Evolutionary conservation across 2,797 vertebrate genomes (phyloP), one percentile per base, ranked within the genome.

Genomic region (Xenopus petersii): DNA sequence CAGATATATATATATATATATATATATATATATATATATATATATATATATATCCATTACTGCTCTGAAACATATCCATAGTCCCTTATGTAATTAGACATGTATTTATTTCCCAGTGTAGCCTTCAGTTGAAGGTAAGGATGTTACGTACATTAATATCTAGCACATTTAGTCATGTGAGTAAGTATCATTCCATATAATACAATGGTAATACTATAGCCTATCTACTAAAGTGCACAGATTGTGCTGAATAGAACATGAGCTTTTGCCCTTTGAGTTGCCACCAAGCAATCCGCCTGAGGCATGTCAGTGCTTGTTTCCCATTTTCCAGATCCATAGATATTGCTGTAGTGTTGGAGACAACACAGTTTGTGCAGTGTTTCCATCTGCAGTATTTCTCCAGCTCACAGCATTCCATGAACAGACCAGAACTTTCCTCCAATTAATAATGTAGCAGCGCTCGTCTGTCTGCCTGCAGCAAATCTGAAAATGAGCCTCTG

Each of bases 401-500:
- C 24, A 17, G 21, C 7, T 47, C 36, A 64, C 16, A 33, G 26
- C 24, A 36, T 63, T 36, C 26, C 54, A 36, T 63, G 63, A 58
- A 24, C 64, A 61, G 17, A 56, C 13, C 64, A 51, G 24, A 58
- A 55, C 56, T 21, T 54, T 47, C 51, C 68, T 46, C 12, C 49
- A 36, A 33, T 78, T 64, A 78, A 73, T 73, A 69, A 78, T 78
- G 71, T n/a, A 78, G 26, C 24, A n/a, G 30, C 2, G 11, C 70
- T 33, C 36, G 15, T 11, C 67, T 64, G 30, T 69, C 59, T 13
- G 69, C 69, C 75, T 55, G 56, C 10, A 73, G 60, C 70, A 54
- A 73, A 67, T 21, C 71, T 42, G 10, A 4, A 12, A 33, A 12
- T 49, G 54, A 64, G 66, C 65, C 71, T 59, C 64, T 61, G 71